phyloP scores from a whole-genome alignment of 2,888 invertebrate species.

The Drosophila hamatofila region DNA sequence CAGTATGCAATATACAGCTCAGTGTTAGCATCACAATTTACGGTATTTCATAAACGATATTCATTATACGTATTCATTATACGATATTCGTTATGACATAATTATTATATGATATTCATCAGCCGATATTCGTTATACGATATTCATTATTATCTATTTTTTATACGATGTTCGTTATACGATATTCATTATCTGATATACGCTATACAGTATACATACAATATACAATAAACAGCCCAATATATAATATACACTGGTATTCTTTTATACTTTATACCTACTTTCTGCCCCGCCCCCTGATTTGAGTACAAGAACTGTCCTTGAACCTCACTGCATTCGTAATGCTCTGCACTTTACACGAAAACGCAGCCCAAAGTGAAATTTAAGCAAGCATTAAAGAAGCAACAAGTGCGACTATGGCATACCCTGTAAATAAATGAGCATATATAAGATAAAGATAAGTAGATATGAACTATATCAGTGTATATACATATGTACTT shows the following conservation, averaged over 20 bases:
- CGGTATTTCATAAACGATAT: not conserved
- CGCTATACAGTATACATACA: not conserved
- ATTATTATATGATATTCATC: too few species aligned
- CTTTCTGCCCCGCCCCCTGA: not conserved
- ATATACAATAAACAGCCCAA: not conserved
- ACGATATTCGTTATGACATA: too few species aligned
- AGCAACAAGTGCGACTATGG: not conserved
- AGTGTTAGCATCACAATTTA: too few species aligned
- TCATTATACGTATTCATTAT: not conserved
- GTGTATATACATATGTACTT: too few species aligned
- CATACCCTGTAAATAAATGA: constrained; percentile 23
- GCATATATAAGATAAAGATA: too few species aligned
- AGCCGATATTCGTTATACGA: not conserved
- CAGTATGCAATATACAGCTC: too few species aligned
- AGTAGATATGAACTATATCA: not conserved
- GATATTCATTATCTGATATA: not conserved
- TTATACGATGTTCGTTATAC: not conserved
- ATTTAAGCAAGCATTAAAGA: constrained; percentile 17
- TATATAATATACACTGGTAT: too few species aligned
- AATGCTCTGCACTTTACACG: constrained; percentile 53
- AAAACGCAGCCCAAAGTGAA: constrained; percentile 13
- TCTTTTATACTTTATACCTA: not conserved
- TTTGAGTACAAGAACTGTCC: constrained; percentile 39
- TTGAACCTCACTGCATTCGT: constrained; percentile 55
- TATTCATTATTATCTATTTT: not conserved